Base-by-base conservation (phyloP, 2,797 vertebrate species). In the Xyrichtys novacula region DNA sequence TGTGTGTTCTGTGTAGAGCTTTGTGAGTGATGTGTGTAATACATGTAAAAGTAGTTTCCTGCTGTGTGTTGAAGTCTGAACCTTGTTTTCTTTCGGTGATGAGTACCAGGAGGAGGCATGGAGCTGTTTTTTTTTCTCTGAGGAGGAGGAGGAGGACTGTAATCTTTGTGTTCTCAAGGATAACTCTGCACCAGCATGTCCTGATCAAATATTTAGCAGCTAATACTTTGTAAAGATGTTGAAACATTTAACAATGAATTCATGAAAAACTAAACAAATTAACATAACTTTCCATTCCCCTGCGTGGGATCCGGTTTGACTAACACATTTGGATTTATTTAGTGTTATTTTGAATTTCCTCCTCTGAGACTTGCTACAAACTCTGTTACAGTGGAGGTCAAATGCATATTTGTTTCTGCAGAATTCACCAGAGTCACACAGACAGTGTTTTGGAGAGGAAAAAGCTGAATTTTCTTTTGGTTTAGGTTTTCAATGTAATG, bases 161-260 rank as follows among this genome's bases (percentile, higher is more conserved):
- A 42, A 42, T 22, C 25, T 46, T 28, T 66, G 28, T 73, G 56
- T 44, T 74, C 60, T 71, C 68, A 74, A 70, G 65, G 69, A 55
- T 22, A 63, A 38, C 36, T 44, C 32, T 26, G 58, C 1, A 2
- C 43, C 31, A 26, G 43, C 20, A 32, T 15, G 11, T 43, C 28
- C 26, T 75, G 54, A 59, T 48, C 22, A 46, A 54, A 55, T 2
- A 49, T 36, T 14, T 19, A 16, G 25, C 11, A 11, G 50, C 16
- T 44, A 12, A 39, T 48, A 22, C 36, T 23, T 38, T 42, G 47
- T 28, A 0, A 32, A 57, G 11, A 43, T 5, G 42, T 14, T 61
- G 23, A 58, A 58, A 36, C 38, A 53, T 43, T 42, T 25, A 50
- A 40, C 17, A 22, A 2, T 55, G 12, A 48, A 1, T 55, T 48